Conservation (phyloP, 1,140 invertebrate genomes). For the Drosophila pruinosa region DNA sequence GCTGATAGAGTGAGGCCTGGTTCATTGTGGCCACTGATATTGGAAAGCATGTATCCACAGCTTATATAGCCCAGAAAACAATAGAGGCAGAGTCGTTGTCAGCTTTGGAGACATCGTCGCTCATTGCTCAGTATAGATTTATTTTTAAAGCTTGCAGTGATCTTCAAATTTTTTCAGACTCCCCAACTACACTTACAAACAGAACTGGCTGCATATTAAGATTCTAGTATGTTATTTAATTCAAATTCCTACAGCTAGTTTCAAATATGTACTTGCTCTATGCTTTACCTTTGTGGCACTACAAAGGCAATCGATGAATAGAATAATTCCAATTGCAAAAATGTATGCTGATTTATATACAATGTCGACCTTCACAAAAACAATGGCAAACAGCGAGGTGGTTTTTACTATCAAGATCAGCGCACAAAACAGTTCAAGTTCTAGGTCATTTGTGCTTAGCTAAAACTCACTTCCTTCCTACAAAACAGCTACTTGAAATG, state of each 20-base stretch:
- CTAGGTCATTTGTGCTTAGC: slow-evolving; percentile 61
- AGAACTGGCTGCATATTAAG: neutral
- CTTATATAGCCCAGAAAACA: slow-evolving; percentile 54
- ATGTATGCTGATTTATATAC: neutral
- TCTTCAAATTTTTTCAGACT: neutral
- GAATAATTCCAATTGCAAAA: neutral
- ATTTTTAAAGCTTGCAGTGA: slow-evolving; percentile 61
- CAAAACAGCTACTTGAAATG: slow-evolving; percentile 15
- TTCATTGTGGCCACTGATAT: slow-evolving; percentile 66
- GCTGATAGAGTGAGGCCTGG: slow-evolving; percentile 75
- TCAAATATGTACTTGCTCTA: neutral
- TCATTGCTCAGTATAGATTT: slow-evolving; percentile 30
- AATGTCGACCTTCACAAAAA: neutral
- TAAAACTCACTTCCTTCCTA: slow-evolving; percentile 50
- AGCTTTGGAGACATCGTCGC: slow-evolving; percentile 34
- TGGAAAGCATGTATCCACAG: slow-evolving; percentile 7
- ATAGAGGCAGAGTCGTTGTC: neutral
- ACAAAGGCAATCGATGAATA: neutral
- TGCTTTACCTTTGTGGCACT: neutral
- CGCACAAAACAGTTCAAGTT: slow-evolving; percentile 60
- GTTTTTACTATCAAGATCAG: slow-evolving; percentile 29
- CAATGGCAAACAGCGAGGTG: slow-evolving; percentile 4
- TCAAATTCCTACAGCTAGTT: too few species aligned
- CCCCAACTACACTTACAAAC: neutral
- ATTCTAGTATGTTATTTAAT: too few species aligned